Base-by-base conservation (phyloP, 2,113 vertebrate species). In the Phylloscopus trochilus region DNA sequence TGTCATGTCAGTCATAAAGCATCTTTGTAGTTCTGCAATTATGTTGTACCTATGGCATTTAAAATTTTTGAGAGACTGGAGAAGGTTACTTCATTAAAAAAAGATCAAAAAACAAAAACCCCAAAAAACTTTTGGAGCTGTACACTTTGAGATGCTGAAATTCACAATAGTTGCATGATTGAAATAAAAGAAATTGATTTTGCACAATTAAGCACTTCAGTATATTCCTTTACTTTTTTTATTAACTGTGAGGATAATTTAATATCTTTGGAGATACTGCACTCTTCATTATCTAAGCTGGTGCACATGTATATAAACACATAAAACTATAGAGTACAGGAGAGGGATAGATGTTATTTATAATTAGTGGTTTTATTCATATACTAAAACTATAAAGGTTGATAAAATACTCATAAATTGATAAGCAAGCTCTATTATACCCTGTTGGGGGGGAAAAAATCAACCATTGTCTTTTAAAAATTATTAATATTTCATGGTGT, bases 401-500 rank as follows among this genome's bases (percentile, higher is more conserved):
- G n/a, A 51, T 70, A 67, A 87, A 95, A 67, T 64, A 62, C 2
- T 66, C 84, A 39, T 43, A 72, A 92, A 76, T 60, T 82, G 68
- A 55, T 84, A n/a, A 9, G 7, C n/a, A 66, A 39, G 15, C 58
- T 66, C 10, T 20, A 47, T 72, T 67, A 78, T 75, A n/a, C 7
- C 46, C 28, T 51, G 16, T 33, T 33, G 16, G 9, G 20, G 13
- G 12, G 16, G 9, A 15, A 73, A 51, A 63, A 77, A 22, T 7
- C 16, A 55, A 47, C 22, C 13, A 9, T 41, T n/a, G 13, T 74
- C 35, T 95, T 88, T 86, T 70, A 87, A 88, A 91, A 9, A 5
- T 66, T 60, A 64, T 64, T 75, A 95, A 72, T 88, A 87, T 87
- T 95, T 89, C 70, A 86, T 82, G 64, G 30, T 39, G 49, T 88